Base-by-base conservation (phyloP, 2,888 invertebrate species). In the Cheilosia variabilis region DNA sequence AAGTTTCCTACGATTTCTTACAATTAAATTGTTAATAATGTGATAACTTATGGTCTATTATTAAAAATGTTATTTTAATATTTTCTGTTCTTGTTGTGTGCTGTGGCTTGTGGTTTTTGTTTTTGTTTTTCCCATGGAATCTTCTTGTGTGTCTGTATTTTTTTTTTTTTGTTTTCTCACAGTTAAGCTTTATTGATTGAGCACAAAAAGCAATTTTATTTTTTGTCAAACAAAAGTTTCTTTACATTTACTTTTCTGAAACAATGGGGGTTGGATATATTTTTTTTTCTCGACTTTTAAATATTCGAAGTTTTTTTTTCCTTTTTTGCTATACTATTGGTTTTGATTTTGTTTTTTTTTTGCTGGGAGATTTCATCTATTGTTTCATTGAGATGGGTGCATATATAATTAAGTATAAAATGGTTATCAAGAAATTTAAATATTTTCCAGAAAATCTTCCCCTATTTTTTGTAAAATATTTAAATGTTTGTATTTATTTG, bases 161-260 rank as follows among this genome's bases (percentile, higher is more conserved):
- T 82, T 65, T 82, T 65, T 27, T 63, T 88, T 89, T 77, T 60
- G 62, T 69, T 88, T 90, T 91, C 90, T 91, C 91, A 91, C 92
- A 91, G 91, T 90, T 91, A 91, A 91, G 91, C 91, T 92, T 92
- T 90, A 91, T 91, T 90, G 90, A 90, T 91, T 91, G 91, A 91
- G 92, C 91, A 91, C 91, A 90, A 90, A 89, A 90, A 91, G 91
- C 90, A 90, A 89, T 89, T 76, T 68, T 43, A 52, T 69, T 47
- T 75, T 77, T 75, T 41, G 50, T 53, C 63, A 37, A 57, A 47
- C 58, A 53, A 71, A 55, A 84, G 52, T 24, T 37, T 31, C 27
- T 77, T 69, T 34, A 43, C 34, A 37, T 52, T 52, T 43, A 31
- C 10, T 65, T 63, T 58, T 58, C 43, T 53, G 31, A 60, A 34